Base-by-base conservation (phyloP, 35 echinoderm and acorn worm species). In the Ptychodera flava region DNA sequence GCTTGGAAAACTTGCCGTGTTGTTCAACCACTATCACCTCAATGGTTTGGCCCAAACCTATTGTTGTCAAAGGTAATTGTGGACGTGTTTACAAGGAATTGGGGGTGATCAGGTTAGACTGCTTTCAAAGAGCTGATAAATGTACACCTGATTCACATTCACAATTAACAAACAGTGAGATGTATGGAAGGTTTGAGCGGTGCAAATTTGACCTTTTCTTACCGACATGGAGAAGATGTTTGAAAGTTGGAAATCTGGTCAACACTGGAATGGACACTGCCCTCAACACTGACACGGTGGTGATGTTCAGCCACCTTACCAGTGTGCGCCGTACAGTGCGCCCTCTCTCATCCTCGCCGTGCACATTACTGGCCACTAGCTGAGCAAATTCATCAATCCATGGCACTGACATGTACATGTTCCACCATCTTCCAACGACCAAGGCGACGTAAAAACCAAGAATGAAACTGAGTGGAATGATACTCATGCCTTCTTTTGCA, bases 391-490 rank as follows among this genome's bases (percentile, higher is more conserved):
- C 45, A 64, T 64, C 45, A 64, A 64, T 64, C 45, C 45, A 64
- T 12, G 45, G 45, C 22, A 64, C 22, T 64, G 45, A 6, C 22
- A 22, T 64, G 45, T 64, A 64, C 45, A 64, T 64, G 45, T 6
- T 64, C 45, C 45, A 64, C 45, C 45, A 64, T 64, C 45, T 6
- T 64, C 45, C 96, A 91, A 99, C 92, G 16, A 99, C 93, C 28
- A 99, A 90, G 37, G 96, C 92, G 27, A 99, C 96, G 84, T 99
- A 99, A 87, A 99, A 99, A 88, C 96, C 96, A 1, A 99, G 85
- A n/a, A 99, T 92, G 86, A 99, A 99, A 33, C 89, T 92, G 81
- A 99, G 94, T 31, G 96, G 96, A 79, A 99, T 94, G 85, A 94
- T 93, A 80, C 91, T 88, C 90, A 92, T 94, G 64, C 94, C 94